Evolutionary conservation across 2,797 vertebrate genomes (phyloP).

Genomic region (Sebastes nivosus): DNA sequence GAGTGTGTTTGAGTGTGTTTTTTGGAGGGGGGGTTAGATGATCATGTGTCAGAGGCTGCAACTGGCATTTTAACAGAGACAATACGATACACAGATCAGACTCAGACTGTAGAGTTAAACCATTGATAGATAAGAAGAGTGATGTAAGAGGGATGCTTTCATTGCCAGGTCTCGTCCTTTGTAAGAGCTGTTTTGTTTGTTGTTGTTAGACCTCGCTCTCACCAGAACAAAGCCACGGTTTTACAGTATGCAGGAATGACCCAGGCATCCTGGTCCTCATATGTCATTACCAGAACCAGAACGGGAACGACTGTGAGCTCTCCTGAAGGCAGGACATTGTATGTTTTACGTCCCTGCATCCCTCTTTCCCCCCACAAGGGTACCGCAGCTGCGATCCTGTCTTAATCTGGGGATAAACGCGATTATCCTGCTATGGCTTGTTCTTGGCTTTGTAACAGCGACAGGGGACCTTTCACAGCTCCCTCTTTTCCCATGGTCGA

Average conservation of each 20-base stretch:
- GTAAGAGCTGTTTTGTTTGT: background rate
- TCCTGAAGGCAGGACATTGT: conserved; percentile 71
- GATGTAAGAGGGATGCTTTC: background rate
- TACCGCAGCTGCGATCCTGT: conserved; percentile 88
- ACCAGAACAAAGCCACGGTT: background rate
- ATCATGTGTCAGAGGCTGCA: conserved; percentile 43
- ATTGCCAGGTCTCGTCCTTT: background rate
- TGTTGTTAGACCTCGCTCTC: background rate
- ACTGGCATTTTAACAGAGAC: conserved; percentile 58
- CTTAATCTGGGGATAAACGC: conserved; percentile 95
- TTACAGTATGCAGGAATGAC: background rate
- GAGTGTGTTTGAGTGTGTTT: conserved; percentile 22
- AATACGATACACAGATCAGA: background rate
- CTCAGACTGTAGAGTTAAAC: background rate
- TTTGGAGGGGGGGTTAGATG: background rate
- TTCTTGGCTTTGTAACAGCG: conserved; percentile 91
- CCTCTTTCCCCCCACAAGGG: conserved; percentile 73
- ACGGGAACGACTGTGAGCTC: conserved; percentile 22
- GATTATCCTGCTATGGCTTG: conserved; percentile 90
- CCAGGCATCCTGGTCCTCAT: background rate
- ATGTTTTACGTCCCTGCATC: conserved; percentile 54
- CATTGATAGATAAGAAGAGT: background rate
- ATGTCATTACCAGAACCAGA: background rate
- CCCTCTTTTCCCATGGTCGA: conserved; percentile 87
- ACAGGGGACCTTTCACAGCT: conserved; percentile 89